Base-by-base conservation (phyloP, 2,113 vertebrate species). In the Collichthys lucidus region DNA sequence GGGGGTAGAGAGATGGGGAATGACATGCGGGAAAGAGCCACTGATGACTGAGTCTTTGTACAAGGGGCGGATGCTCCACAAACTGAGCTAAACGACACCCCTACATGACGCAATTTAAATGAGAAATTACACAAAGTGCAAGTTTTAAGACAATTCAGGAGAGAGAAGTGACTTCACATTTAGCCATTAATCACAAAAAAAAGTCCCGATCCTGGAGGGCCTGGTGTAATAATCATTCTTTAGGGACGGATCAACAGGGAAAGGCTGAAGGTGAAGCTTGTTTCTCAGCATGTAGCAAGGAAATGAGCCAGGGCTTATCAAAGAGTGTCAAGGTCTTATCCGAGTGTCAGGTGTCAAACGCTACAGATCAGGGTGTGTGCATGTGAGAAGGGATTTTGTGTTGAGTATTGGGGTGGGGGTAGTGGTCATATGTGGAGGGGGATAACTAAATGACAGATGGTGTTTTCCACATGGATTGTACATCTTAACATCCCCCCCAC, bases 391-490 rank as follows among this genome's bases (percentile, higher is more conserved):
- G 74, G 74, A 55, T 59, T 74, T 73, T 78, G 47, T 80, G 49
- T 9, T 8, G 47, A 55, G 46, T 69, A 59, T 62, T 55, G 26
- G 80, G 76, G 57, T 67, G 76, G 75, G 73, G 79, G 63, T 53
- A 2, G 60, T 20, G 59, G 65, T 88, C 65, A 61, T 85, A 55
- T 59, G 46, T 63, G 72, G 70, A 75, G 71, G 72, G 84, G 84
- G 67, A 52, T 86, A 68, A 71, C 63, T 22, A 55, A 53, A 60
- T 72, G 79, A 91, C 93, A 93, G 90, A 92, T 93, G 90, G 91
- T 93, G 90, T 94, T 91, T 93, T 91, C 79, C 66, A 64, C 83
- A 82, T 74, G 88, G 80, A 74, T 69, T 82, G 72, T 49, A 11
- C n/a, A 70, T 73, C 62, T 22, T 46, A 57, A 59, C 77, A 86